Percentiles rank a stretch among this genome's conserved stretches.
phyloP scores from a whole-genome alignment of 1,140 invertebrate genomes.

The Zaprionus nigranus region DNA sequence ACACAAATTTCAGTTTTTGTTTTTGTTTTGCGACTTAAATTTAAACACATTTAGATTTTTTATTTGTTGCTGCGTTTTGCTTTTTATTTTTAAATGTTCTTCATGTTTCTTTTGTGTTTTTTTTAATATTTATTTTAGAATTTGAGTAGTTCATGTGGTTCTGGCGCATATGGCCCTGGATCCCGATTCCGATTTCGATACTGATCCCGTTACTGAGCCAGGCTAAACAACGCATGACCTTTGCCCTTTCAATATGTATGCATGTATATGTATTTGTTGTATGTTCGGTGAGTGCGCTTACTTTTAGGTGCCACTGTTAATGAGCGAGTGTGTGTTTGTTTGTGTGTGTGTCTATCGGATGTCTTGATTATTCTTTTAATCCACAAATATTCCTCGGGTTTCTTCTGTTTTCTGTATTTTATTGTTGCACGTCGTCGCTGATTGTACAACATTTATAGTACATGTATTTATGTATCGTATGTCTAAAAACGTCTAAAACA shows the following conservation, averaged over 20 bases:
- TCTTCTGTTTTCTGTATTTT: constrained; percentile 42
- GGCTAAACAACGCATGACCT: constrained; percentile 37
- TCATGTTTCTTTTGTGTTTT: constrained; percentile 16
- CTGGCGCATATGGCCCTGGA: constrained; percentile 46
- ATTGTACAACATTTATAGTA: constrained; percentile 80
- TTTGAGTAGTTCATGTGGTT: constrained; percentile 71
- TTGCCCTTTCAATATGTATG: constrained; percentile 21
- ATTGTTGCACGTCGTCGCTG: constrained; percentile 80
- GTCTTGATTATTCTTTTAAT: constrained; percentile 29
- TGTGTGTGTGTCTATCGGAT: constrained; percentile 26
- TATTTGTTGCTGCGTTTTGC: constrained; percentile 60
- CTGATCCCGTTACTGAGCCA: constrained; percentile 30
- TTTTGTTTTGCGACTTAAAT: constrained; percentile 64
- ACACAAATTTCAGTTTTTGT: constrained; percentile 75
- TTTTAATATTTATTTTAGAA: constrained; percentile 63
- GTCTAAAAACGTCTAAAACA: constrained; percentile 70
- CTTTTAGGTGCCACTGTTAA: constrained; percentile 66
- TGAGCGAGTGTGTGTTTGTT: constrained; percentile 49
- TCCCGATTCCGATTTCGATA: constrained; percentile 21
- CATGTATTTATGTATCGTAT: constrained; percentile 47
- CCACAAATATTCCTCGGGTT: constrained; percentile 21
- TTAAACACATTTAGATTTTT: constrained; percentile 77
- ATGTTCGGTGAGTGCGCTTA: constrained; percentile 62
- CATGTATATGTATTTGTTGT: constrained; percentile 26
- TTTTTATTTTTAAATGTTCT: constrained; percentile 1